Percentiles rank a stretch among this genome's conserved stretches.
Evolutionary conservation across 2,888 invertebrate species (phyloP).

Genomic region (Polyommatus iphigenia): DNA sequence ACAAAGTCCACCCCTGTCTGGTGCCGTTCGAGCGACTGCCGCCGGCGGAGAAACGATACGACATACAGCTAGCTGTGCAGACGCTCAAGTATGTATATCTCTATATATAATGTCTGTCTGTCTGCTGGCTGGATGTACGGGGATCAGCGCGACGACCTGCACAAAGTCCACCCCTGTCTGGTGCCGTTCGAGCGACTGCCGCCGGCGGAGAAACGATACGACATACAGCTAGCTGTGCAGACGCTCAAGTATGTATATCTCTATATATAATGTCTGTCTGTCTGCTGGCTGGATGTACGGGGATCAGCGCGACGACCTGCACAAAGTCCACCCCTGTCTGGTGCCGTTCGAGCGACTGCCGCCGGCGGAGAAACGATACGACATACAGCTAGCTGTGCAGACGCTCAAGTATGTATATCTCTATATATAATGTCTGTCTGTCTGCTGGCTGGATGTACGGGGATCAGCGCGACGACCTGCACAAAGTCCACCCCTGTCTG

Average conservation of each 20-base stretch:
- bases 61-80: slow-evolving; percentile 97
- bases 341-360: slow-evolving; percentile 97
- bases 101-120: too few species aligned
- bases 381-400: slow-evolving; percentile 97
- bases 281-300: slow-evolving; percentile 96
- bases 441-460: slow-evolving; percentile 96
- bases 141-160: slow-evolving; percentile 93
- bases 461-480: slow-evolving; percentile 93
- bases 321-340: slow-evolving; percentile 96
- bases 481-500: slow-evolving; percentile 96
- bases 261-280: too few species aligned
- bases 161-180: slow-evolving; percentile 96
- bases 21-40: slow-evolving; percentile 97
- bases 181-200: slow-evolving; percentile 97
- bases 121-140: slow-evolving; percentile 96
- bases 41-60: slow-evolving; percentile 96
- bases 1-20: slow-evolving; percentile 96
- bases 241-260: slow-evolving; percentile 89
- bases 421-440: too few species aligned
- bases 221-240: slow-evolving; percentile 97
- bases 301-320: slow-evolving; percentile 93
- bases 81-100: slow-evolving; percentile 89
- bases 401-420: slow-evolving; percentile 89
- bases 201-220: slow-evolving; percentile 96
- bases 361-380: slow-evolving; percentile 96